Base-by-base conservation (phyloP, 1,140 invertebrate species). In the Whitmania pigra region DNA sequence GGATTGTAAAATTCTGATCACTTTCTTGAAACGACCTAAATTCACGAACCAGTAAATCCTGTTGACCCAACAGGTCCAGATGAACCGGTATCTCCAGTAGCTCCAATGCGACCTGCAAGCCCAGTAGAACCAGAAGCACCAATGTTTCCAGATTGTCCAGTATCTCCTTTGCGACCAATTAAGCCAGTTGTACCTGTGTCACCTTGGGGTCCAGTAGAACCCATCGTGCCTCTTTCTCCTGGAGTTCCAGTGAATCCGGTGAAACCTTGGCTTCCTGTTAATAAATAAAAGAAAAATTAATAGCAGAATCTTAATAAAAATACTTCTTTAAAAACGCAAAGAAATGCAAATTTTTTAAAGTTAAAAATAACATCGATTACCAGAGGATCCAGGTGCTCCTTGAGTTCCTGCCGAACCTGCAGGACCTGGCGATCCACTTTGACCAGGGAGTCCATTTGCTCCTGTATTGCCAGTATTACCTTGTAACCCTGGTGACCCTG, bases 91-190 rank as follows among this genome's bases (percentile, higher is more conserved):
- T 43, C 49, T n/a, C 71, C 71, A 68, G 29, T 22, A 29, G 71
- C 29, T 43, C 68, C 68, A 5, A 40, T 69, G 36, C 22, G 68
- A 69, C 68, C 68, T 43, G 29, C 17, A 69, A 49, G 7, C 20
- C 88, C 88, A 72, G 73, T 43, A 29, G 67, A 57, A 40, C 76
- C 76, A 36, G 74, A 67, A 22, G 74, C 68, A 60, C 76, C 76
- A 67, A 67, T 55, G 13, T 25, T 40, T 73, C 69, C 71, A 75
- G 67, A 20, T 36, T 74, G 27, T 63, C 74, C 75, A 69, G 72
- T 68, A 18, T 72, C 53, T 43, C 75, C 75, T 53, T 70, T 68
- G 18, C 60, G 40, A 40, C 75, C 75, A 7, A 36, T 25, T 25
- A n/a, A 43, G 18, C 75, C 75, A 67, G 40, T 66, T 36, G 69